Evolutionary conservation across 2,888 invertebrate genomes (phyloP).

Genomic region (Falcaria lacertinaria): DNA sequence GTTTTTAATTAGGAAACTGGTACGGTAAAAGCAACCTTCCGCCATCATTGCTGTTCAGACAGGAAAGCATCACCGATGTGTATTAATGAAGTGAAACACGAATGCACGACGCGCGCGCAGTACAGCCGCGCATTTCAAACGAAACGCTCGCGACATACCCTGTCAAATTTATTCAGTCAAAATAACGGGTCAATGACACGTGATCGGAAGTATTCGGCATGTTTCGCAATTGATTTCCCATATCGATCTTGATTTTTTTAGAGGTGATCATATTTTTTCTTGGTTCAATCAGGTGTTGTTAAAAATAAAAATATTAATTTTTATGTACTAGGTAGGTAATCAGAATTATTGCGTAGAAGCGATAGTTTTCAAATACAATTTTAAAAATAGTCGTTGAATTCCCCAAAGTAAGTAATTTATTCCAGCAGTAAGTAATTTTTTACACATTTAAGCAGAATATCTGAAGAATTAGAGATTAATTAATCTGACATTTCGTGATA

Average conservation of each 20-base stretch:
- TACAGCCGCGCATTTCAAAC: constrained; percentile 62
- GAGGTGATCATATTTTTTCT: constrained; percentile 21
- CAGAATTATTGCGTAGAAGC: too few species aligned
- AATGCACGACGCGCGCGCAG: constrained; percentile 54
- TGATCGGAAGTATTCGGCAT: constrained; percentile 21
- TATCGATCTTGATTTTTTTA: constrained; percentile 21
- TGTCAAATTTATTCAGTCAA: constrained; percentile 35
- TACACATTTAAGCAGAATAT: too few species aligned
- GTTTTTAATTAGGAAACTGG: constrained; percentile 75
- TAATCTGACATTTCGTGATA: too few species aligned
- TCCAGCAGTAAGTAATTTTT: too few species aligned
- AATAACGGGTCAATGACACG: constrained; percentile 48
- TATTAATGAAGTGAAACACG: constrained; percentile 71
- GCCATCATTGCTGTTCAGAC: constrained; percentile 53
- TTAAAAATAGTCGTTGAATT: too few species aligned
- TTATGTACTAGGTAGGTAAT: too few species aligned
- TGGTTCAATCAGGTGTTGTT: not conserved
- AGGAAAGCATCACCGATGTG: constrained; percentile 72
- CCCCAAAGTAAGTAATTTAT: too few species aligned
- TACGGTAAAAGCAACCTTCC: constrained; percentile 73
- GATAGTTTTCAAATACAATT: too few species aligned
- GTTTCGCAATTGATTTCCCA: constrained; percentile 28
- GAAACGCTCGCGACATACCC: constrained; percentile 46
- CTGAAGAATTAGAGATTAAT: too few species aligned
- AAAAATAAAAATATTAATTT: too few species aligned